Evolutionary conservation across 2,113 vertebrate genomes (phyloP), one percentile per base, ranked within the genome.

Genomic region (Sakesphorus luctuosus): DNA sequence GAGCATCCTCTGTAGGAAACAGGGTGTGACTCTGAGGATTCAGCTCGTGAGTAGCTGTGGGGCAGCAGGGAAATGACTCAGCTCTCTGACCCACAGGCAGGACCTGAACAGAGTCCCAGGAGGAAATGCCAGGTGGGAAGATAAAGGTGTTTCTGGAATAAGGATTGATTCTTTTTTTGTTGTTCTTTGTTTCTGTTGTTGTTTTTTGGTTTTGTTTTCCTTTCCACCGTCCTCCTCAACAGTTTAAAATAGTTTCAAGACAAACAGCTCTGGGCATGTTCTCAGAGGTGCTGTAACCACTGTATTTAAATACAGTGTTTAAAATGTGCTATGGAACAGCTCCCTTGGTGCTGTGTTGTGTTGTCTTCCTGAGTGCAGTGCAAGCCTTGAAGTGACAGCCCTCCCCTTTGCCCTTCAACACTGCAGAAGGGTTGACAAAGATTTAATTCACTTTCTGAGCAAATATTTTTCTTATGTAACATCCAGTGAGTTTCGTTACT

Each of bases 21-120:
- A 49, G 17, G 31, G 50, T 63, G 65, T 78, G 84, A 81, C 38
- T 13, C 61, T 72, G 77, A 74, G 81, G 91, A 75, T 55, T 36
- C n/a, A 81, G 87, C 80, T 91, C 38, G 2, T 35, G 13, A 80
- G 55, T 86, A 67, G 73, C 77, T 74, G 38, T 74, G 74, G 77
- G 73, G 56, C 73, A 46, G 73, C 73, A 75, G 87, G 91, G 29
- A 94, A 40, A 35, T 81, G 77, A 93, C 56, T 96, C 87, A 91
- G 58, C 61, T 82, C 61, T 82, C 63, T 92, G 75, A 87, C 82
- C 74, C 72, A 68, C 3, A 4, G 78, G 10, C 29, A 25, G 56
- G 61, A 91, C 66, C 93, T 94, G 87, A 95, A 94, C 77, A 65
- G 50, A 50, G 65, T n/a, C 79, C 73, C 59, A 82, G 23, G 66